These are phyloP conservation scores for Heteractis magnifica DNA, from an alignment of 92 coral and sea anemone genomes.

Conservation along the genomic window DNA sequence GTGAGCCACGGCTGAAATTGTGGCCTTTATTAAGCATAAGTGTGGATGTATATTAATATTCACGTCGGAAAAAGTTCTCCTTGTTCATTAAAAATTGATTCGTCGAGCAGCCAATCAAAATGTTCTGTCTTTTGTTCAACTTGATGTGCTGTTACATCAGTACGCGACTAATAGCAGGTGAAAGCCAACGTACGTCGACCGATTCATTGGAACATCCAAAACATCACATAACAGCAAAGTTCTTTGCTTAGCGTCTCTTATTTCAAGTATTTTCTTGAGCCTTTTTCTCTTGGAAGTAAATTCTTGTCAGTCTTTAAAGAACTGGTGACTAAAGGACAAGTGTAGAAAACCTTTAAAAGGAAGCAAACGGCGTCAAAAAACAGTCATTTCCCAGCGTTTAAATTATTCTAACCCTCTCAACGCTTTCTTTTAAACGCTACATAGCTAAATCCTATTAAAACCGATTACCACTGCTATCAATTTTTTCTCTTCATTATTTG, in stretches of 20 bases:
- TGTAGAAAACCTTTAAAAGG: background rate
- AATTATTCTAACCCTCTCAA: background rate
- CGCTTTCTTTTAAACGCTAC: background rate
- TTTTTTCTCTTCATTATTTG: background rate
- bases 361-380: background rate
- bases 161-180: background rate
- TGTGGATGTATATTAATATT: background rate
- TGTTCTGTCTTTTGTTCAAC: background rate
- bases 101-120: constrained; percentile 11
- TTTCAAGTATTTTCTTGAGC: background rate
- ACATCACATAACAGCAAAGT: background rate
- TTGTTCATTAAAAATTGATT: constrained; percentile 6
- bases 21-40: background rate
- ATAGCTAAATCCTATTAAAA: background rate
- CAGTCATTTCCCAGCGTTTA: background rate
- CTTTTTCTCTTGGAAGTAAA: background rate
- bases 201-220: background rate
- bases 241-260: background rate
- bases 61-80: background rate
- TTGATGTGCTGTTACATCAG: background rate
- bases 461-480: background rate
- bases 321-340: background rate
- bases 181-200: background rate
- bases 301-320: background rate
- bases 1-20: background rate